Evolutionary conservation across 1,140 invertebrate species (phyloP), one percentile per base, ranked within the genome.

Genomic region (Kradibia gibbosae): DNA sequence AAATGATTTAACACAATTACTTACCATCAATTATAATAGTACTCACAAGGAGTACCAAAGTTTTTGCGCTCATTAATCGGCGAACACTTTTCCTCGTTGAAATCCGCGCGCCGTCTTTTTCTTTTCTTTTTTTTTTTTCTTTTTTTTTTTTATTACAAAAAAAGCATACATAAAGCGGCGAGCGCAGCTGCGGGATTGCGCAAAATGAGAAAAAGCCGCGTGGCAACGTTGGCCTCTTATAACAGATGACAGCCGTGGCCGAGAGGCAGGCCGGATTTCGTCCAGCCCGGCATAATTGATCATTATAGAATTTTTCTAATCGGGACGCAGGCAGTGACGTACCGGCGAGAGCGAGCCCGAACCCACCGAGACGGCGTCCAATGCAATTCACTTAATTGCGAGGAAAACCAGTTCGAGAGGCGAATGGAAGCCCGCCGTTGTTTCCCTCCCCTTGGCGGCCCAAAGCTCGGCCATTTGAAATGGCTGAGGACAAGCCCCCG

Each of bases 221-320:
- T 15, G 39, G 15, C 36, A 11, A 36, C 1, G 4, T 20, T 31
- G 5, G 1, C 45, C 22, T 13, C n/a, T 11, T 31, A 42, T 50
- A 50, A 72, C 4, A 1, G 25, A 72, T 13, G 39, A 48, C 42
- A 72, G 22, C 36, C 17, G 31, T 39, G 15, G 39, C 20, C 34
- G 75, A n/a, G n/a, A n/a, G n/a, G n/a, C 10, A 42, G 28, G 15
- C 25, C 17, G n/a, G 39, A 25, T 70, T 39, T 5, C 15, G 34
- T 39, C 62, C 20, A 22, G 13, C 34, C 0, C 39, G 7, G 42
- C 75, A 71, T 80, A 80, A 73, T 80, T 80, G 78, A 73, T 80
- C 70, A 73, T 73, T 80, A 62, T 34, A 73, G 53, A 36, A 80
- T 80, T 80, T 80, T 80, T 65, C 78, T 80, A 80, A 80, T 73